A percentile compares a stretch with the other conserved stretches of the same genome.
These are phyloP conservation scores for Nephrotoma flavescens DNA, from an alignment of 2,888 invertebrate species.

Conservation along the genomic window DNA sequence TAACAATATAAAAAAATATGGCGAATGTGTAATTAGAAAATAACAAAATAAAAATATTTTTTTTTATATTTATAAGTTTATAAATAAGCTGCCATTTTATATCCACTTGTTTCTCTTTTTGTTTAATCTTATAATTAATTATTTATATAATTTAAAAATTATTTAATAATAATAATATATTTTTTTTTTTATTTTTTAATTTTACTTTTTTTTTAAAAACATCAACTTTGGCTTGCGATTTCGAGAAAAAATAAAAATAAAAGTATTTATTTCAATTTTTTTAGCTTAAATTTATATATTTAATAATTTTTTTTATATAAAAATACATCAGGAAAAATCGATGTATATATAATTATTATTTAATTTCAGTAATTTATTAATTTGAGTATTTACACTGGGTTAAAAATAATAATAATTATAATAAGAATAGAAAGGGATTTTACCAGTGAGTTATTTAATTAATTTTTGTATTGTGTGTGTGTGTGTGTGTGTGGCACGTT, in stretches of 20 bases:
- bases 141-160: neutral
- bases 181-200: neutral
- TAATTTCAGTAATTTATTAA: neutral
- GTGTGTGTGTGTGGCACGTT: neutral
- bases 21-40: neutral
- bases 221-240: constrained; percentile 5
- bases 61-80: neutral
- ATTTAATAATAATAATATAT: neutral
- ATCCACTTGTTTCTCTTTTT: neutral
- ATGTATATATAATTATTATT: neutral
- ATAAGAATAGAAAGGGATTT: neutral
- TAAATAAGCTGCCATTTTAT: neutral
- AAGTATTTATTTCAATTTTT: neutral
- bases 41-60: neutral
- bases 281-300: neutral
- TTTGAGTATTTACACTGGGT: neutral
- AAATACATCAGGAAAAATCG: neutral
- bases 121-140: neutral
- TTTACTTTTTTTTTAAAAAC: constrained; percentile 1
- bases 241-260: neutral
- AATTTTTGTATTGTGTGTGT: neutral
- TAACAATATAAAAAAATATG: neutral
- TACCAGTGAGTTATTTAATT: neutral
- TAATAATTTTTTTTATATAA: neutral
- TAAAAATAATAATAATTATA: neutral